phyloP scores from a whole-genome alignment of 2,888 invertebrate genomes.

The Halictus ligatus region DNA sequence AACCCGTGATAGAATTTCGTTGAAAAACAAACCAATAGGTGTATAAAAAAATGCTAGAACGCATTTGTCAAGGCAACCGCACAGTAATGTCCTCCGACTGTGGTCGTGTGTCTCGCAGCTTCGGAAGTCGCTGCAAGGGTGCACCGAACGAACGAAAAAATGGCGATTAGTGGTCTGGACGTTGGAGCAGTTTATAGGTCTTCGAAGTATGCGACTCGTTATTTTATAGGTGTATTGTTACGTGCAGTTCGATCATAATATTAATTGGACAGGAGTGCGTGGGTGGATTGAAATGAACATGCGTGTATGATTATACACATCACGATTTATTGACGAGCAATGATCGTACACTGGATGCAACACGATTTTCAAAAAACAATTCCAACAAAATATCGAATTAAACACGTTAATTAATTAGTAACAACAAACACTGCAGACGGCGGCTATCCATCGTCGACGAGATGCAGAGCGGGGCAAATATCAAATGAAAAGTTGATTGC shows the following conservation, averaged over 20 bases:
- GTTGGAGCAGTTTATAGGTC: neutral
- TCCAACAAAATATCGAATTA: slow-evolving; percentile 49
- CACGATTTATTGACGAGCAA: slow-evolving; percentile 68
- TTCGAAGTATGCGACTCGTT: neutral
- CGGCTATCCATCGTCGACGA: slow-evolving; percentile 11
- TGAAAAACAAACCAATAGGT: neutral
- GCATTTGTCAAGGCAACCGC: neutral
- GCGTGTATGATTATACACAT: slow-evolving; percentile 53
- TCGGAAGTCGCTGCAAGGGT: slow-evolving; percentile 1
- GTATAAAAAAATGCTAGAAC: neutral
- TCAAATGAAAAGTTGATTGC: slow-evolving; percentile 24
- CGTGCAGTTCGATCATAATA: neutral
- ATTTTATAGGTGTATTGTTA: neutral
- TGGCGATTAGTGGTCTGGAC: slow-evolving; percentile 41
- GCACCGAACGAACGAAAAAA: slow-evolving; percentile 51
- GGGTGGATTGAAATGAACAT: slow-evolving; percentile 15
- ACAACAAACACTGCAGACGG: slow-evolving; percentile 51
- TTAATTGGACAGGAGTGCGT: neutral
- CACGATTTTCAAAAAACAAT: slow-evolving; percentile 50
- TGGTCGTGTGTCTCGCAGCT: neutral
- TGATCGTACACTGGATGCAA: slow-evolving; percentile 62
- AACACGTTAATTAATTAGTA: slow-evolving; percentile 46
- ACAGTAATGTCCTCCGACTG: neutral
- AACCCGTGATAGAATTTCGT: neutral
- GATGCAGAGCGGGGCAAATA: slow-evolving; percentile 24